These are phyloP conservation scores for Chromis chromis DNA, from an alignment of 2,797 vertebrate genomes.

Conservation along the genomic window DNA sequence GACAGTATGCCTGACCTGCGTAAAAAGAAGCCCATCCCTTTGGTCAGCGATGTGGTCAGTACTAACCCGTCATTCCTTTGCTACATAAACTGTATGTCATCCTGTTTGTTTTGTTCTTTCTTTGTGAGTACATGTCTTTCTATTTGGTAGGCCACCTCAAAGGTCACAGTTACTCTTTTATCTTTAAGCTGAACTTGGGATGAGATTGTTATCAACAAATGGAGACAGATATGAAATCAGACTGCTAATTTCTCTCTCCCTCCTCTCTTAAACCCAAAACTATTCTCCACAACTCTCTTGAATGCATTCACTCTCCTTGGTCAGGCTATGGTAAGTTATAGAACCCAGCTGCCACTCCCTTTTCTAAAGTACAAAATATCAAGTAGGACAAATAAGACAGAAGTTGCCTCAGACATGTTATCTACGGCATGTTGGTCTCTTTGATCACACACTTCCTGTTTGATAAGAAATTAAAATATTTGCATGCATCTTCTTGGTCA, in stretches of 20 bases:
- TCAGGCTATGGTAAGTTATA: constrained; percentile 98
- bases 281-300: constrained; percentile 91
- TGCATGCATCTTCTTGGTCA: constrained; percentile 65
- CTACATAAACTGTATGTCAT: constrained; percentile 16
- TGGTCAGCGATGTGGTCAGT: constrained; percentile 99
- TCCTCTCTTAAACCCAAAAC: constrained; percentile 81
- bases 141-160: constrained; percentile 34
- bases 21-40: constrained; percentile 94
- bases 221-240: constrained; percentile 65
- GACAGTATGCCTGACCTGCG: constrained; percentile 99
- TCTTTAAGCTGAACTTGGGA: constrained; percentile 47
- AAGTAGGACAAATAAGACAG: constrained; percentile 66
- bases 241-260: constrained; percentile 80
- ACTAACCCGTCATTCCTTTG: not conserved
- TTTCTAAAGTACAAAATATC: constrained; percentile 63
- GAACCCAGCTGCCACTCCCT: constrained; percentile 67
- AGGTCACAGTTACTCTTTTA: constrained; percentile 28
- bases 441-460: constrained; percentile 23
- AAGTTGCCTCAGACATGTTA: constrained; percentile 35
- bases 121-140: constrained; percentile 39
- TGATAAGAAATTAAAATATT: constrained; percentile 27
- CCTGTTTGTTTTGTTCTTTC: constrained; percentile 43
- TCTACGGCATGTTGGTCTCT: constrained; percentile 52
- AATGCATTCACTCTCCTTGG: constrained; percentile 90
- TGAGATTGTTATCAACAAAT: constrained; percentile 64